phyloP scores from a whole-genome alignment of 2,888 invertebrate species.

The Drosophila kambysellisi region DNA sequence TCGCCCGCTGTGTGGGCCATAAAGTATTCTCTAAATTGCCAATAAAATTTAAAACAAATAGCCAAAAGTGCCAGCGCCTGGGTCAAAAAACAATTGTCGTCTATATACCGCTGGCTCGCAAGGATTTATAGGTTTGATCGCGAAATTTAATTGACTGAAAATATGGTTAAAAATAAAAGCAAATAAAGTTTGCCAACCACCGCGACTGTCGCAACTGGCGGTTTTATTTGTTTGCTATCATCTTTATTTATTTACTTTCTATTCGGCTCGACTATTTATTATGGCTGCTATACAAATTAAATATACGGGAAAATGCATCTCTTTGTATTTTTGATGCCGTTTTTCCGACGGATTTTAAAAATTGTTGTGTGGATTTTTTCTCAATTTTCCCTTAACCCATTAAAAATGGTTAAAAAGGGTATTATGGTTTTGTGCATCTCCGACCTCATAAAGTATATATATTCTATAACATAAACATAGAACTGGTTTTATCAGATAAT shows the following conservation, averaged over 20 bases:
- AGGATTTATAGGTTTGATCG: constrained; percentile 82
- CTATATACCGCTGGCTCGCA: constrained; percentile 35
- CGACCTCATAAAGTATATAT: too few species aligned
- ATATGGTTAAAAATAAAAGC: constrained; percentile 69
- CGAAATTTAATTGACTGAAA: constrained; percentile 85
- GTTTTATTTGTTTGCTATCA: constrained; percentile 50
- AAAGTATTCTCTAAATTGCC: constrained; percentile 78
- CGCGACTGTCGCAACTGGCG: constrained; percentile 15
- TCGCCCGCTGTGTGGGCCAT: constrained; percentile 70
- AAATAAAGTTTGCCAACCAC: constrained; percentile 22
- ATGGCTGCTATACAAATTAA: constrained; percentile 1
- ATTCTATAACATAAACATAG: too few species aligned
- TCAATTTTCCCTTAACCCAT: too few species aligned
- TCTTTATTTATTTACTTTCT: constrained; percentile 45
- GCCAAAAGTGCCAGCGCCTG: constrained; percentile 53
- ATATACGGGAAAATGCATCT: constrained; percentile 20
- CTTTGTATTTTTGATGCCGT: not conserved
- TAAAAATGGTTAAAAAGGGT: too few species aligned
- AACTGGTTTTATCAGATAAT: too few species aligned
- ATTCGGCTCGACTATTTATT: constrained; percentile 40
- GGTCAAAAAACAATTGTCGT: constrained; percentile 62
- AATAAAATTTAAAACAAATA: constrained; percentile 80
- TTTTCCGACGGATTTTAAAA: not conserved
- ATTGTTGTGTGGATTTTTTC: not conserved
- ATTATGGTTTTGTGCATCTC: too few species aligned